phyloP scores from a whole-genome alignment of 2,888 invertebrate species.

The Invenusta paracnida region DNA sequence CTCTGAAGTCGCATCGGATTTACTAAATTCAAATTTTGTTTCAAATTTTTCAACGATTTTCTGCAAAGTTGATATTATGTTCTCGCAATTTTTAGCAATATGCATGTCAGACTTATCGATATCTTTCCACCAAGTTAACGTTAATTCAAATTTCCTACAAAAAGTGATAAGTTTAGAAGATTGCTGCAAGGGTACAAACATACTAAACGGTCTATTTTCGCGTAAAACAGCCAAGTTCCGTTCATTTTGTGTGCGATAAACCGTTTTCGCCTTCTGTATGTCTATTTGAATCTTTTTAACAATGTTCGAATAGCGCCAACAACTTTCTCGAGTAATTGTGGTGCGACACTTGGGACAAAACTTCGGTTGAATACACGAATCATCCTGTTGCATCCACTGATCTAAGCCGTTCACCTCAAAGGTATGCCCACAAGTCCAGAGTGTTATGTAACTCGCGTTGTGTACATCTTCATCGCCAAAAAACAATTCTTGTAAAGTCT shows the following conservation, averaged over 20 bases:
- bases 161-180: neutral
- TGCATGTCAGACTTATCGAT: neutral
- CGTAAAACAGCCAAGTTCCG: neutral
- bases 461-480: slow-evolving; percentile 62
- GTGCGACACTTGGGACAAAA: slow-evolving; percentile 66
- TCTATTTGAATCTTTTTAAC: neutral
- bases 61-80: neutral
- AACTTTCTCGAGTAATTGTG: slow-evolving; percentile 58
- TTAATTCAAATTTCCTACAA: neutral
- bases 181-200: neutral
- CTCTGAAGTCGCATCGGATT: neutral
- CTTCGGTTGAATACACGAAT: slow-evolving; percentile 54
- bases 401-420: slow-evolving; percentile 59
- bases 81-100: neutral
- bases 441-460: slow-evolving; percentile 60
- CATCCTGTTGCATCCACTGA: slow-evolving; percentile 49
- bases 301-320: slow-evolving; percentile 32
- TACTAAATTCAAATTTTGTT: neutral
- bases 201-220: neutral
- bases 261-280: neutral
- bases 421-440: slow-evolving; percentile 54
- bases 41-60: neutral
- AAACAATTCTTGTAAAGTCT: slow-evolving; percentile 49
- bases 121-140: neutral
- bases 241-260: neutral